Evolutionary conservation across 2,797 vertebrate genomes (phyloP).

Genomic region (Gila robusta): DNA sequence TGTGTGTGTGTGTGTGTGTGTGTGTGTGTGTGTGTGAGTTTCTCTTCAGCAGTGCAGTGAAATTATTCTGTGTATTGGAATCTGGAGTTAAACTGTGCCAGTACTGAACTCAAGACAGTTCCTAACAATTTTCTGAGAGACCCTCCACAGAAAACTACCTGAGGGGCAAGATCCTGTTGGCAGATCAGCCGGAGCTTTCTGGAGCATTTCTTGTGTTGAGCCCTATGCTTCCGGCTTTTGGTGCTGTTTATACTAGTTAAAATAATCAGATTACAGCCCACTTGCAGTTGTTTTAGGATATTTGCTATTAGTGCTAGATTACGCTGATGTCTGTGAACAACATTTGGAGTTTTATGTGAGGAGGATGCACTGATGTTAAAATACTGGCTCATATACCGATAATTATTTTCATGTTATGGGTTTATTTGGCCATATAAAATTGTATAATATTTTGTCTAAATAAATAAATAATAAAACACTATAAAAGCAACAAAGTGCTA

Average conservation of each 20-base stretch:
- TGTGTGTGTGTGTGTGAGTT: not conserved
- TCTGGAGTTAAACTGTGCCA: not conserved
- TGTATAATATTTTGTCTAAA: not conserved
- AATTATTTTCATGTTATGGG: not conserved
- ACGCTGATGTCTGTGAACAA: not conserved
- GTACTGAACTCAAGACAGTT: not conserved
- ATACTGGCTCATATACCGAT: not conserved
- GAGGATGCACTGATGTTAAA: not conserved
- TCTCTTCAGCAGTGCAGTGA: conserved; percentile 12
- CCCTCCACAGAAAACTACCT: not conserved
- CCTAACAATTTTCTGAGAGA: not conserved
- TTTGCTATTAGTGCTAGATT: not conserved
- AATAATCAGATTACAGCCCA: not conserved
- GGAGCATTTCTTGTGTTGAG: not conserved
- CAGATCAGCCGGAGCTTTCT: not conserved
- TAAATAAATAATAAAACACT: not conserved
- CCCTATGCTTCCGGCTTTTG: not conserved
- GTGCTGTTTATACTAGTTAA: not conserved
- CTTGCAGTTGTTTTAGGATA: not conserved
- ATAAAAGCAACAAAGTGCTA: not conserved
- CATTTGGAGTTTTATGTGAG: not conserved
- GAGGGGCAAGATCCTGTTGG: not conserved
- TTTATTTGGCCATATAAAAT: not conserved
- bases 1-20: not conserved
- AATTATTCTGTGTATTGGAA: not conserved